phyloP scores from a whole-genome alignment of 2,888 invertebrate genomes.

The Protodeltote pygarga region DNA sequence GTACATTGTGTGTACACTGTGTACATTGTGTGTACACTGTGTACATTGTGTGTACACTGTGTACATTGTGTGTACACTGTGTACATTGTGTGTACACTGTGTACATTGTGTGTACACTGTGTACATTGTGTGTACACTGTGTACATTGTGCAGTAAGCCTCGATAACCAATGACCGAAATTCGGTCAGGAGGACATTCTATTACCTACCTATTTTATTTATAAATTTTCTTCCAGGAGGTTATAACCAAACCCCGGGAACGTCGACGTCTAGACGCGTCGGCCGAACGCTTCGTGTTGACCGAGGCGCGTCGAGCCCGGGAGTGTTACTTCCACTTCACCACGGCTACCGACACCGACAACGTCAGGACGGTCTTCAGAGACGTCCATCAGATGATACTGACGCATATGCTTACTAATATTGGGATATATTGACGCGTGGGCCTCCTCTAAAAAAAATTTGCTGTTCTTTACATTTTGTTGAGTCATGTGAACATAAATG shows the following conservation, averaged over 20 bases:
- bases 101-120: no score
- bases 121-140: no score
- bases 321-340: conserved; percentile 91
- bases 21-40: no score
- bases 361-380: conserved; percentile 90
- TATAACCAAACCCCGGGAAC: conserved; percentile 80
- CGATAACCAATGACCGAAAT: no score
- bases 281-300: conserved; percentile 72
- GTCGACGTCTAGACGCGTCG: conserved; percentile 58
- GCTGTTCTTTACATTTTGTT: no score
- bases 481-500: no score
- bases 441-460: not conserved
- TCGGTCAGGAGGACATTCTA: no score
- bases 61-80: no score
- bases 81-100: no score
- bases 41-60: no score
- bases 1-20: no score
- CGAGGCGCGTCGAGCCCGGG: conserved; percentile 76
- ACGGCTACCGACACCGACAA: conserved; percentile 92
- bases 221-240: conserved; percentile 82
- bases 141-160: no score
- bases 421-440: conserved; percentile 66
- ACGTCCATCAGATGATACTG: conserved; percentile 90
- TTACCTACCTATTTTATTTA: not conserved
- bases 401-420: conserved; percentile 78